Conservation (phyloP, 2,888 invertebrate genomes). For the Hyposoter didymator region DNA sequence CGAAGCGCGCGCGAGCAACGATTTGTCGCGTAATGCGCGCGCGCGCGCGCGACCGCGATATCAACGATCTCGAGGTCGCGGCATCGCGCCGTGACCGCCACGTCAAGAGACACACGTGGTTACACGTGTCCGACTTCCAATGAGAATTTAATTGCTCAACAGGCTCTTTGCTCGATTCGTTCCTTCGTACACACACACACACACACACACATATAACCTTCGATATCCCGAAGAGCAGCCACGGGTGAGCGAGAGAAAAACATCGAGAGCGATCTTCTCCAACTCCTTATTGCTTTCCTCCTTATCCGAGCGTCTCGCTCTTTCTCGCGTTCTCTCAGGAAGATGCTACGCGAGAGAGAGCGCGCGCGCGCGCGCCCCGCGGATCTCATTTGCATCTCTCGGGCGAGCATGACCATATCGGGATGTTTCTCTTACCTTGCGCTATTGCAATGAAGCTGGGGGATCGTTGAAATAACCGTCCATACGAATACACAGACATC, state of each 20-base stretch:
- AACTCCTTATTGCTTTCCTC: conserved; percentile 1
- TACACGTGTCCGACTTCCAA: conserved; percentile 80
- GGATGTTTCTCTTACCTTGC: conserved; percentile 71
- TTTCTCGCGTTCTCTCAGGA: conserved; percentile 35
- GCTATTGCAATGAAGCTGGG: conserved; percentile 69
- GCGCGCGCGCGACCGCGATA: conserved; percentile 75
- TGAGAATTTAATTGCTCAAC: conserved; percentile 79
- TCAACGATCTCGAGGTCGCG: conserved; percentile 80
- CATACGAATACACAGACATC: not conserved
- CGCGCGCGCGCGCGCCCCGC: conserved; percentile 46
- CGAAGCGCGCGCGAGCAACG: conserved; percentile 62
- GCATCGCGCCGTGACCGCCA: conserved; percentile 77
- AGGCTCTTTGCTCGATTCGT: conserved; percentile 66
- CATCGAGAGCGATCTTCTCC: conserved; percentile 34
- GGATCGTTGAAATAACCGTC: conserved; percentile 15
- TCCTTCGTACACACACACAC: conserved; percentile 16
- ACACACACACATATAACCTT: conserved; percentile 11
- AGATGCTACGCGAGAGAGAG: conserved; percentile 31
- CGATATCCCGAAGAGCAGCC: conserved; percentile 42
- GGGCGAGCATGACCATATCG: conserved; percentile 77
- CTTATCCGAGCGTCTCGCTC: conserved; percentile 13
- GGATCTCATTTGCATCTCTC: conserved; percentile 76
- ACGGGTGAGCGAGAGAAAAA: conserved; percentile 45
- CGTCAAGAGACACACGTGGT: conserved; percentile 78
- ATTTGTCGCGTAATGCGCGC: conserved; percentile 80